phyloP scores from a whole-genome alignment of 2,888 invertebrate species.

The Pinctada fucata region DNA sequence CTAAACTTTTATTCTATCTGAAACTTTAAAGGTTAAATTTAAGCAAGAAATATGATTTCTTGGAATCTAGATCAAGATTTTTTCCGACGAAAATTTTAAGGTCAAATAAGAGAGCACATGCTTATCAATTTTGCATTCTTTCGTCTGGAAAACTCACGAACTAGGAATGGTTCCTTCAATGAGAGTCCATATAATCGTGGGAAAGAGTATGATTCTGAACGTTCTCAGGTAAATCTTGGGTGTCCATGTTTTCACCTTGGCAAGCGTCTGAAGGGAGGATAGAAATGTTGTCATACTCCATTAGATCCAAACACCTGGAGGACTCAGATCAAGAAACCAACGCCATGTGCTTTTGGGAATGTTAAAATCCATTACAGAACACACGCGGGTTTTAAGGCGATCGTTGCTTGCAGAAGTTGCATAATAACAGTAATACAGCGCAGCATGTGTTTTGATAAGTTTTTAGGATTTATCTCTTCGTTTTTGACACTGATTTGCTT shows the following conservation, averaged over 20 bases:
- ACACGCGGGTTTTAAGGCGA: neutral
- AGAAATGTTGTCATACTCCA: neutral
- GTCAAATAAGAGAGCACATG: too few relatives aligned
- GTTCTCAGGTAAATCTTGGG: neutral
- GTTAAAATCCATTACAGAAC: neutral
- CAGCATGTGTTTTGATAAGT: neutral
- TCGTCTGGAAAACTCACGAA: too few relatives aligned
- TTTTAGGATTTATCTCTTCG: neutral
- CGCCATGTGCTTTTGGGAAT: neutral
- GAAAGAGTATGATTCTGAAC: too few relatives aligned
- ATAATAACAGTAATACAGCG: neutral
- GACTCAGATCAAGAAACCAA: neutral
- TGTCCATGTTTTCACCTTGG: slow-evolving; percentile 2
- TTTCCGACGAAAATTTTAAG: too few relatives aligned
- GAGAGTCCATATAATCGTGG: too few relatives aligned
- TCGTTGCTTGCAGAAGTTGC: neutral
- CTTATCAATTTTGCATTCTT: too few relatives aligned
- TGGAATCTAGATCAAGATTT: too few relatives aligned
- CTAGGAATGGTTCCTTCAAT: too few relatives aligned
- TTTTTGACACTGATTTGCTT: slow-evolving; percentile 3
- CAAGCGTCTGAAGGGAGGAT: neutral
- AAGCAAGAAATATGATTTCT: too few relatives aligned
- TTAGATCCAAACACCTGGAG: slow-evolving; percentile 1
- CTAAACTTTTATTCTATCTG: too few relatives aligned
- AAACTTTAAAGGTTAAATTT: too few relatives aligned